Evolutionary conservation across 1,140 invertebrate species (phyloP).

Genomic region (Neuroterus valhalla): DNA sequence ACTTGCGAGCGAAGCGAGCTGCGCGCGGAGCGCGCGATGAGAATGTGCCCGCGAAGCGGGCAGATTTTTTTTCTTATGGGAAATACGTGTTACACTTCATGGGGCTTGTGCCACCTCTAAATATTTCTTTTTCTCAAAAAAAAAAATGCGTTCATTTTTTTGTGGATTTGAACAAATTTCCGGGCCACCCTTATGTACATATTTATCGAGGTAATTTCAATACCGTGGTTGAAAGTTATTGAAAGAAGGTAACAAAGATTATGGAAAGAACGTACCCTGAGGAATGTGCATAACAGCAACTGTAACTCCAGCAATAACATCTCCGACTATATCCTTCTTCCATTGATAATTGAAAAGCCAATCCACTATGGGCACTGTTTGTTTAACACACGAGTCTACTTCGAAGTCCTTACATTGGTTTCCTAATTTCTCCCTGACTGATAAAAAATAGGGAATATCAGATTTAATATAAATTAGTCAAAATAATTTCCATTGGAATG

Average conservation of each 20-base stretch:
- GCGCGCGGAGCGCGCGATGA: too few species aligned
- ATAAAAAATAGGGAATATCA: slow-evolving; percentile 27
- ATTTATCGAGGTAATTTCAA: too few species aligned
- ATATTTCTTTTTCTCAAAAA: too few species aligned
- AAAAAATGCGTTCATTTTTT: too few species aligned
- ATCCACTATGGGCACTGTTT: slow-evolving; percentile 73
- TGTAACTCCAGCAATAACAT: slow-evolving; percentile 79
- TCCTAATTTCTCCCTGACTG: slow-evolving; percentile 54
- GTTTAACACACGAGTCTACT: slow-evolving; percentile 54
- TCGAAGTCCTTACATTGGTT: slow-evolving; percentile 58
- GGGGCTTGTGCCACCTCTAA: too few species aligned
- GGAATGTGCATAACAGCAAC: slow-evolving; percentile 88
- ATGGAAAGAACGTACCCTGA: slow-evolving; percentile 77
- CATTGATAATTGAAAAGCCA: slow-evolving; percentile 78
- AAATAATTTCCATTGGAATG: not conserved
- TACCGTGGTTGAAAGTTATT: slow-evolving; percentile 34
- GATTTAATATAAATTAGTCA: not conserved
- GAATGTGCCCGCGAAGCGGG: too few species aligned
- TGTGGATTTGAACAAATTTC: too few species aligned
- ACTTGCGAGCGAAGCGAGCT: too few species aligned
- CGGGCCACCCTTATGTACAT: too few species aligned
- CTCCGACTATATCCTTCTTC: slow-evolving; percentile 75
- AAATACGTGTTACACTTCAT: too few species aligned
- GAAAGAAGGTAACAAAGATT: slow-evolving; percentile 20
- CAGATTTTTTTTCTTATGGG: too few species aligned